These are phyloP conservation scores for Leptosomus discolor DNA, from an alignment of 2,113 vertebrate genomes.

Conservation along the genomic window DNA sequence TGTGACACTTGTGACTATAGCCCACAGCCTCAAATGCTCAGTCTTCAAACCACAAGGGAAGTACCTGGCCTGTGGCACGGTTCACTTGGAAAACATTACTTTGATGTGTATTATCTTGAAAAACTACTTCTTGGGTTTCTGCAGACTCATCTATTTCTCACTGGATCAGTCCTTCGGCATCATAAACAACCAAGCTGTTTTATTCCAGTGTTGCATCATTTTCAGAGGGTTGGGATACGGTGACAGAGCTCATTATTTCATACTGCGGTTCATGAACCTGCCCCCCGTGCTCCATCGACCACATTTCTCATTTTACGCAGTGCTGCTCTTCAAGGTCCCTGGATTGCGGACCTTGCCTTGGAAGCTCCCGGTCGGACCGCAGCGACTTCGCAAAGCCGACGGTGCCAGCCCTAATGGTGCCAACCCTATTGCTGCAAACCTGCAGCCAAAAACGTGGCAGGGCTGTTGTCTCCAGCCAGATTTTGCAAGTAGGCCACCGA, in stretches of 20 bases:
- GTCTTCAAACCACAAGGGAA: background rate
- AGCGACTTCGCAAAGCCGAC: fast-evolving
- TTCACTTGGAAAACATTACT: background rate
- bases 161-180: background rate
- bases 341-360: background rate
- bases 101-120: background rate
- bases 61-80: background rate
- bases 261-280: fast-evolving
- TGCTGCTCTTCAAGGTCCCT: background rate
- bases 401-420: background rate
- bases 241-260: background rate
- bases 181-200: background rate
- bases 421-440: too few relatives aligned
- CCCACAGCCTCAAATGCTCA: background rate
- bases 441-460: fast-evolving
- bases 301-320: background rate
- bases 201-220: background rate
- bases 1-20: background rate
- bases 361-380: fast-evolving
- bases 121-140: background rate
- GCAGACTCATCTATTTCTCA: background rate
- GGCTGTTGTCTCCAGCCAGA: background rate
- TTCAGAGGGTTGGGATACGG: background rate
- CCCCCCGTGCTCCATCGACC: background rate
- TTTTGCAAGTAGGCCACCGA: background rate